Evolutionary conservation across 2,797 vertebrate species (phyloP).

Genomic region (Perodicticus potto): DNA sequence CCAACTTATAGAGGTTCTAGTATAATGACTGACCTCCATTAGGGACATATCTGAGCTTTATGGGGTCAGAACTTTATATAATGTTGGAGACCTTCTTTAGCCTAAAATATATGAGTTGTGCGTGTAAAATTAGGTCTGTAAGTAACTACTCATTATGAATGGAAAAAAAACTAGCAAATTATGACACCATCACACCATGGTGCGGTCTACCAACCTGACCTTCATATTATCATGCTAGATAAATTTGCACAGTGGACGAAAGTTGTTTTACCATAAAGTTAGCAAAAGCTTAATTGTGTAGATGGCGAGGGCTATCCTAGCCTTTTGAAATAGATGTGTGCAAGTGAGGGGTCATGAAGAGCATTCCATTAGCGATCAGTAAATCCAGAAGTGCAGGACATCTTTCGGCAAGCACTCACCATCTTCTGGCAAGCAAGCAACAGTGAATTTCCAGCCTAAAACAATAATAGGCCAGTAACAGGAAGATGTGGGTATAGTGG

Average conservation of each 20-base stretch:
- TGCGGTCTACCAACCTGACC: background rate
- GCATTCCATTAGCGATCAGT: background rate
- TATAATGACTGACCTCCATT: background rate
- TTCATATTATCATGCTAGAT: background rate
- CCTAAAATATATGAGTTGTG: background rate
- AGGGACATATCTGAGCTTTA: background rate
- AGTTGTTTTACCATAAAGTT: background rate
- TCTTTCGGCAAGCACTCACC: background rate
- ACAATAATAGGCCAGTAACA: background rate
- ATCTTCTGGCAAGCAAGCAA: background rate
- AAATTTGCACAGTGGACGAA: accelerated
- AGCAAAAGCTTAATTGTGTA: background rate
- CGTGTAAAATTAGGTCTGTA: background rate
- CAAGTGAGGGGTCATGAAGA: background rate
- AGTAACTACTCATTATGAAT: background rate
- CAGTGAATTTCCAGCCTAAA: background rate
- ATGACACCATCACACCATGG: background rate
- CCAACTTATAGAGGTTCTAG: no score
- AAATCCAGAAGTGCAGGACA: background rate
- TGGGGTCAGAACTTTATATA: background rate
- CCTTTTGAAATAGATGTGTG: background rate
- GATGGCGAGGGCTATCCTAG: background rate
- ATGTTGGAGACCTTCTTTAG: background rate
- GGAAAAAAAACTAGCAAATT: background rate
- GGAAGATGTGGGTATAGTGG: background rate